Conservation (phyloP, 1,140 invertebrate genomes). For the Conus ventricosus region DNA sequence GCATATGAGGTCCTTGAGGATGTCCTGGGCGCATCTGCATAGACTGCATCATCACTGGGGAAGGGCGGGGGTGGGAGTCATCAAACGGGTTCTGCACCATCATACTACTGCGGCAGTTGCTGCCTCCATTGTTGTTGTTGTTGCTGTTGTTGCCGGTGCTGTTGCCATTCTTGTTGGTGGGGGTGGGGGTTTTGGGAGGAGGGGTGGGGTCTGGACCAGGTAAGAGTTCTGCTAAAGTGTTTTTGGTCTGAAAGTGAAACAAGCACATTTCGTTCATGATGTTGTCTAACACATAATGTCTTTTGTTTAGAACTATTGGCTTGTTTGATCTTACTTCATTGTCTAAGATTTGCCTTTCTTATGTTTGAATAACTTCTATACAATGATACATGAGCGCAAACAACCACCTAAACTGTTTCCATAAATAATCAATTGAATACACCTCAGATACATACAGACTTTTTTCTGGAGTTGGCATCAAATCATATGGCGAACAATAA, state of each 20-base stretch:
- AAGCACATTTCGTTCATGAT: background rate
- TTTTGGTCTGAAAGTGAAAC: constrained; percentile 42
- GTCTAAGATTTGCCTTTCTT: no score
- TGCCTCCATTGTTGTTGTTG: constrained; percentile 67
- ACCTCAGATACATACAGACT: no score
- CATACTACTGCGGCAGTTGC: constrained; percentile 78
- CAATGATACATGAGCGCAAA: no score
- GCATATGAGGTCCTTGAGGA: constrained; percentile 74
- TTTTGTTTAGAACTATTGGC: no score
- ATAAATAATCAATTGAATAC: no score
- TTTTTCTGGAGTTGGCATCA: no score
- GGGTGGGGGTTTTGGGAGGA: constrained; percentile 53
- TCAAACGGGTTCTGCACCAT: constrained; percentile 97
- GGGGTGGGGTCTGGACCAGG: constrained; percentile 53
- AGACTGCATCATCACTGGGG: constrained; percentile 62
- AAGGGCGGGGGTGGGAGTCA: constrained; percentile 80
- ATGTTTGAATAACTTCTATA: no score
- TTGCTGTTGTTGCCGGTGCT: background rate
- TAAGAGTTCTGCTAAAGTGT: constrained; percentile 53
- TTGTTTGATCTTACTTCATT: no score
- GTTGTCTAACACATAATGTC: no score
- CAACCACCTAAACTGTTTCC: no score
- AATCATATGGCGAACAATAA: no score
- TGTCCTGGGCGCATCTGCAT: constrained; percentile 67
- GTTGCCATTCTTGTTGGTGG: constrained; percentile 75